These are phyloP conservation scores for Gopherus flavomarginatus DNA, from an alignment of 2,113 vertebrate genomes.

Conservation along the genomic window DNA sequence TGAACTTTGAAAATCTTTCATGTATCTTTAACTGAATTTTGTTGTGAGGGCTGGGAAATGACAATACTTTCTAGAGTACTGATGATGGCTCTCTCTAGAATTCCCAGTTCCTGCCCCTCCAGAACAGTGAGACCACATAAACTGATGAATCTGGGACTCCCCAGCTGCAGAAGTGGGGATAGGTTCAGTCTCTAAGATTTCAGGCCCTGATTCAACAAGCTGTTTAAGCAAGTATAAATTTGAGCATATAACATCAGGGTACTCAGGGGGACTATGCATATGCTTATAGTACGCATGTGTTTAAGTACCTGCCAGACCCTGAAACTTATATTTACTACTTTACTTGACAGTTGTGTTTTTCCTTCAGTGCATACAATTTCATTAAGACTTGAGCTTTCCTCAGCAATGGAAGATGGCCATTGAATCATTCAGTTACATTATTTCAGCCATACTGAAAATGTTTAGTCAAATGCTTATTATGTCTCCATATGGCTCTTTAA, in stretches of 20 bases:
- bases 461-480: neutral
- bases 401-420: neutral
- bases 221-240: neutral
- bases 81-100: neutral
- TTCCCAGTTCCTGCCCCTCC: neutral
- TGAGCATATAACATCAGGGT: neutral
- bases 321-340: neutral
- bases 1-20: neutral
- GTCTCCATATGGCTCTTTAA: neutral
- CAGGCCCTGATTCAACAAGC: neutral
- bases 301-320: neutral
- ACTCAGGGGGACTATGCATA: neutral
- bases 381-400: neutral
- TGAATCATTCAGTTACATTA: neutral
- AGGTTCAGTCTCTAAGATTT: neutral
- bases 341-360: neutral
- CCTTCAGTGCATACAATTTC: neutral
- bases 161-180: neutral
- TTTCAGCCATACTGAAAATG: neutral
- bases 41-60: neutral
- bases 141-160: neutral
- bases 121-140: neutral
- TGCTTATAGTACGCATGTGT: neutral
- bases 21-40: neutral
- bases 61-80: neutral